Evolutionary conservation across 2,113 vertebrate species (phyloP).

Genomic region (Athene cunicularia): DNA sequence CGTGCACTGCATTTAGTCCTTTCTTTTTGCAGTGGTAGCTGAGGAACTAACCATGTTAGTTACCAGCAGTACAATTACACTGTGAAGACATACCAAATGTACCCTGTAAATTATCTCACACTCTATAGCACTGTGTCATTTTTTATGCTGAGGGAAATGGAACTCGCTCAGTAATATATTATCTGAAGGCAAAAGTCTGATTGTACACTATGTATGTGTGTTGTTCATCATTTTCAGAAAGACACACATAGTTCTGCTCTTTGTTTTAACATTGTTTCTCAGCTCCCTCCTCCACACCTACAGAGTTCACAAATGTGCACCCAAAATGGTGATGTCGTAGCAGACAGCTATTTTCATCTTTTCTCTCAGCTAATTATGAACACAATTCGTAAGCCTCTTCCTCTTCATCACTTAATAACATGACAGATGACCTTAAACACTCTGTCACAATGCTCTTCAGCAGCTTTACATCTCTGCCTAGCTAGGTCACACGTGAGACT

Average conservation of each 20-base stretch:
- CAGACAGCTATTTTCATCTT: not conserved
- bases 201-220: not conserved
- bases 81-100: not conserved
- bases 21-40: not conserved
- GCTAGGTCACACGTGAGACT: not conserved
- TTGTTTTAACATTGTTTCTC: not conserved
- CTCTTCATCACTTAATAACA: not conserved
- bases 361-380: not conserved
- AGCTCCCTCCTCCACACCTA: not conserved
- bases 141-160: conserved; percentile 24
- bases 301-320: not conserved
- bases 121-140: not conserved
- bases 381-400: not conserved
- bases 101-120: not conserved
- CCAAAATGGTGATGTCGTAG: not conserved
- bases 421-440: not conserved
- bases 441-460: not conserved
- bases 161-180: not conserved
- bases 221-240: not conserved
- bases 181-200: not conserved
- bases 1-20: not conserved
- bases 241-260: not conserved
- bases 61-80: not conserved
- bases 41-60: not conserved
- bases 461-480: not conserved